phyloP scores from a whole-genome alignment of 2,888 invertebrate species.

The Drosophila monieri region DNA sequence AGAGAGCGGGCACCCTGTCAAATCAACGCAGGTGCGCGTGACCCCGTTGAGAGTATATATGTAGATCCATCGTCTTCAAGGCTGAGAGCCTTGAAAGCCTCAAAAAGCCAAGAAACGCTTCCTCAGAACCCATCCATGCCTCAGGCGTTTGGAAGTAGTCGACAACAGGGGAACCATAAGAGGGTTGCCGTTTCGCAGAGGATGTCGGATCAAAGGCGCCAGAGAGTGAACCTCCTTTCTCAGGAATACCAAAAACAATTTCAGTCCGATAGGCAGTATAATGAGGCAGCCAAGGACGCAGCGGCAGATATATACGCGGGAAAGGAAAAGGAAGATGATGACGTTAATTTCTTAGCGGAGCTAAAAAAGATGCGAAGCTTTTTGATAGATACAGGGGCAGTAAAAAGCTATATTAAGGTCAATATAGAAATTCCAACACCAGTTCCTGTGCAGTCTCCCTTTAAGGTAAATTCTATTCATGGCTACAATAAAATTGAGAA shows the following conservation, averaged over 20 bases:
- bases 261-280: too few species aligned
- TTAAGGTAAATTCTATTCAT: background rate
- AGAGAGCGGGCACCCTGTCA: too few species aligned
- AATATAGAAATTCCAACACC: background rate
- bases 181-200: background rate
- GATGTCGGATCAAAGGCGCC: background rate
- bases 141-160: background rate
- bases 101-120: background rate
- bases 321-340: background rate
- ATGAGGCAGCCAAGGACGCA: background rate
- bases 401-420: background rate
- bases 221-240: background rate
- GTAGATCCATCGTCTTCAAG: slow-evolving; percentile 6
- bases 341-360: background rate
- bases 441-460: background rate
- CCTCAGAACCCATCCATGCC: background rate
- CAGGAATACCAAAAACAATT: background rate
- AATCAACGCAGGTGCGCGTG: too few species aligned
- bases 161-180: background rate
- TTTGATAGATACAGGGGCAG: background rate
- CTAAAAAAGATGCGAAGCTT: too few species aligned
- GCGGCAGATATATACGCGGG: background rate
- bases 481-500: too few species aligned
- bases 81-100: too few species aligned
- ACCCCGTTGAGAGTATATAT: too few species aligned